Conservation (phyloP, 2,113 vertebrate species). For the Axis porcinus region DNA sequence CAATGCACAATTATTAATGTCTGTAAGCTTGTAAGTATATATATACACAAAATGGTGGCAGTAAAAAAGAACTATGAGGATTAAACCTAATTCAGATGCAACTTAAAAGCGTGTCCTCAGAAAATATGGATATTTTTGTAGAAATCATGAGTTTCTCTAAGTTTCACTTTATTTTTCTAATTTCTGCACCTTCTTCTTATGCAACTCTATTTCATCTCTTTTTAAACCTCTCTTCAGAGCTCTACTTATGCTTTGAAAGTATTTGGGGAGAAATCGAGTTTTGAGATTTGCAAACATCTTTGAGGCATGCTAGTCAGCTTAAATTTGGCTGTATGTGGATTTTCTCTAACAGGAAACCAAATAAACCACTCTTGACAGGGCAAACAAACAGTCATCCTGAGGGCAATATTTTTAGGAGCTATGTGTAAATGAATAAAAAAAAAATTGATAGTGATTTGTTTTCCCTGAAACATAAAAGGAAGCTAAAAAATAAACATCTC, state of each 20-base stretch:
- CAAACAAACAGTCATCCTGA: slow-evolving; percentile 41
- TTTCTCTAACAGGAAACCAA: slow-evolving; percentile 57
- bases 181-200: background rate
- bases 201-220: background rate
- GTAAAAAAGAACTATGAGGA: background rate
- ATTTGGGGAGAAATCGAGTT: slow-evolving; percentile 13
- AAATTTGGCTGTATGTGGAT: slow-evolving; percentile 18
- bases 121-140: background rate
- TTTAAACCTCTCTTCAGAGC: background rate
- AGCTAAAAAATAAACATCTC: slow-evolving; percentile 42
- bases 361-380: slow-evolving; percentile 48
- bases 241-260: background rate
- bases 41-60: background rate
- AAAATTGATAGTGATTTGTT: background rate
- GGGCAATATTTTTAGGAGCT: slow-evolving; percentile 46
- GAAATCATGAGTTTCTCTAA: background rate
- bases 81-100: background rate
- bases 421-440: slow-evolving; percentile 54
- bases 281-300: slow-evolving; percentile 33
- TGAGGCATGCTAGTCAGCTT: background rate
- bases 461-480: background rate
- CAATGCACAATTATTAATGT: background rate
- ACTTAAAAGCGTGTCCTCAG: background rate
- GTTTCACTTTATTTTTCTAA: slow-evolving; percentile 7
- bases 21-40: background rate